A percentile compares a stretch with the other conserved stretches of the same genome.
These are phyloP conservation scores for Vidua macroura DNA, from an alignment of 2,113 vertebrate species.

Conservation along the genomic window DNA sequence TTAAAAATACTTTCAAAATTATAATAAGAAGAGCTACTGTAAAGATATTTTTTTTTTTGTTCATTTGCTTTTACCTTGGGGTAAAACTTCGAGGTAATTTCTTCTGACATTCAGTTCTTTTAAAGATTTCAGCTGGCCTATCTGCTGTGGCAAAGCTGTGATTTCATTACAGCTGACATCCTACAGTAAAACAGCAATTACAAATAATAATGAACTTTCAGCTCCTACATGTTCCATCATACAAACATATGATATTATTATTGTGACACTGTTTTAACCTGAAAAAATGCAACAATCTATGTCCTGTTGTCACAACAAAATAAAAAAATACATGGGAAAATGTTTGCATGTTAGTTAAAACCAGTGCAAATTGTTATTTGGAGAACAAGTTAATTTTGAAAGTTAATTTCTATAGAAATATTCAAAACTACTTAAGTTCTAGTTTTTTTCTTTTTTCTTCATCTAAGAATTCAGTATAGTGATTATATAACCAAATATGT, in stretches of 20 bases:
- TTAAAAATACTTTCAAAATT: background rate
- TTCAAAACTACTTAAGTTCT: background rate
- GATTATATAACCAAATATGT: background rate
- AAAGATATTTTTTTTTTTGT: background rate
- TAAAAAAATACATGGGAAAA: background rate
- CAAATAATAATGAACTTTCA: background rate
- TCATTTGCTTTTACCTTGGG: slow-evolving; percentile 80
- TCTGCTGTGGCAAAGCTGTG: slow-evolving; percentile 87
- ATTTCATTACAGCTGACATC: slow-evolving; percentile 98
- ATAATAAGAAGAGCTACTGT: background rate
- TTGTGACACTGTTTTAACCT: background rate
- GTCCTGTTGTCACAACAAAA: background rate
- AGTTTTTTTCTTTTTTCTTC: background rate
- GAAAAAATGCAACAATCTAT: background rate
- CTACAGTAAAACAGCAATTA: slow-evolving; percentile 65
- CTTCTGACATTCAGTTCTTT: slow-evolving; percentile 89
- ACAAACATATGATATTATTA: background rate
- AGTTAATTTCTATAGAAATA: background rate
- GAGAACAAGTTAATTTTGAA: background rate
- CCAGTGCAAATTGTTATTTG: background rate
- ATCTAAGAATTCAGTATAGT: background rate
- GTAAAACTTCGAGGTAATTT: slow-evolving; percentile 91
- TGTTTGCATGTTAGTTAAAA: background rate
- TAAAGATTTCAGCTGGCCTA: slow-evolving; percentile 86
- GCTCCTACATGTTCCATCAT: background rate